Evolutionary conservation across 2,888 invertebrate species (phyloP), one percentile per base, ranked within the genome.

Genomic region (Drosophila percnosoma): DNA sequence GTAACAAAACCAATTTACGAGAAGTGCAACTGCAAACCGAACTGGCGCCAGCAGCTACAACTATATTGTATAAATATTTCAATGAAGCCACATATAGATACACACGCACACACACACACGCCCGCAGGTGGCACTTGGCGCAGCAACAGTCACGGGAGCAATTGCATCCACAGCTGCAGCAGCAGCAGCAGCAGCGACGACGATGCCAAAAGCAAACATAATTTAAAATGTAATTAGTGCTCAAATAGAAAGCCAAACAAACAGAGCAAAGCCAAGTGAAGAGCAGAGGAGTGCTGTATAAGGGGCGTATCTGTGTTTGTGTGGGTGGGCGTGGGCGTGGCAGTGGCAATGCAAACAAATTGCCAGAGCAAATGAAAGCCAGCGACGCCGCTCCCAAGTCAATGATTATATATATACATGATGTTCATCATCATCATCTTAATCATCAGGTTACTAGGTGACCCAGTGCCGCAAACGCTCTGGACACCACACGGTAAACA

Each of bases 151-250:
- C 80, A 70, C 53, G 77, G 66, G 65, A 76, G 69, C 61, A 78
- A 72, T 55, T 78, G 76, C 78, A 79, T 65, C 66, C 72, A 70
- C 48, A 64, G 31, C 55, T 11, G 21, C 18, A 48, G 52, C 31
- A 24, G 66, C 68, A 60, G 66, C 71, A 36, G 36, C 40, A 27
- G 27, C 27, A 27, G 27, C n/a, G 61, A 66, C 75, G 70, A 76
- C 81, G 77, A 70, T 77, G 78, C 82, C 86, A 82, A 87, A 89
- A 85, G 90, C 89, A 89, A 87, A 87, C 87, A 90, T 89, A 90
- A 90, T 89, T 89, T 90, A 89, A 89, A 89, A 89, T 89, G 89
- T 89, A 89, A 89, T 89, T 89, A 89, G 90, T 88, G 88, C 88
- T 89, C 89, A 89, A 89, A 89, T 90, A 89, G 87, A 87, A 86